Evolutionary conservation across 2,113 vertebrate species (phyloP).

Genomic region (Laterallus jamaicensis): DNA sequence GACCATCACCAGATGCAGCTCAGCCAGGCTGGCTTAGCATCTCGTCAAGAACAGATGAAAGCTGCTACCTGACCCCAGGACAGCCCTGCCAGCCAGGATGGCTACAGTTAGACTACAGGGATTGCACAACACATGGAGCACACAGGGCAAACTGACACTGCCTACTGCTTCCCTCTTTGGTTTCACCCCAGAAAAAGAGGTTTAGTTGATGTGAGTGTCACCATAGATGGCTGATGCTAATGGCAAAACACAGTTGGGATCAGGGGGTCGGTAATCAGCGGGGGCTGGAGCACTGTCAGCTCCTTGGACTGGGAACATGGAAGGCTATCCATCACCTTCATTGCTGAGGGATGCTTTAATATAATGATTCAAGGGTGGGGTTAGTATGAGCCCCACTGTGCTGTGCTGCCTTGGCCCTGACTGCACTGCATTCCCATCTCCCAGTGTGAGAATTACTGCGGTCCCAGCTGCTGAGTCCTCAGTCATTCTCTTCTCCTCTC

Average conservation of each 20-base stretch:
- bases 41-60: background rate
- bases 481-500: background rate
- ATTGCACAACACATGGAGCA: background rate
- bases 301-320: background rate
- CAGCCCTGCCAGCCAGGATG: background rate
- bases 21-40: background rate
- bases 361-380: background rate
- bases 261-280: background rate
- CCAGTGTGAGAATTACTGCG: background rate
- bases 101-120: background rate
- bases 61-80: background rate
- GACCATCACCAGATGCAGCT: background rate
- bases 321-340: background rate
- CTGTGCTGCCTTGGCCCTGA: background rate
- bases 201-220: background rate
- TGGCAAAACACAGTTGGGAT: background rate
- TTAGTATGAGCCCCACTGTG: background rate
- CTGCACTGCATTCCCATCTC: fast-evolving
- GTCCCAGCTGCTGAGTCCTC: background rate
- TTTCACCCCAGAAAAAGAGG: background rate
- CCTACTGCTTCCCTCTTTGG: background rate
- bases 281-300: background rate
- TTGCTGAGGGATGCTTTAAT: background rate
- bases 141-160: fast-evolving
- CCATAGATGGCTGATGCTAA: background rate